A percentile compares a stretch with the other conserved stretches of the same genome.
Evolutionary conservation across 2,888 invertebrate species (phyloP).

Genomic region (Lycaena phlaeas): DNA sequence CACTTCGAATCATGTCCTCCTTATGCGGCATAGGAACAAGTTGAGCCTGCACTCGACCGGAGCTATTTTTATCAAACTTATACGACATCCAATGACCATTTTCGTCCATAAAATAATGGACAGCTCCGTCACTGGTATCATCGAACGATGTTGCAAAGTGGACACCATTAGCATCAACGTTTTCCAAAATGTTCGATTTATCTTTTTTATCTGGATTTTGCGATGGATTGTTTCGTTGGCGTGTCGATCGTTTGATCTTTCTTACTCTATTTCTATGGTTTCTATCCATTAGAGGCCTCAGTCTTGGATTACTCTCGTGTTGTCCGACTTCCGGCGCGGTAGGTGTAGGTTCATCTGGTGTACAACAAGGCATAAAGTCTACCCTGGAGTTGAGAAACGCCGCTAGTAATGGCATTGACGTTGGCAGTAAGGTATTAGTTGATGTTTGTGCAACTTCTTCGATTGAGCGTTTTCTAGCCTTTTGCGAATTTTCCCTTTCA

Average conservation of each 20-base stretch:
- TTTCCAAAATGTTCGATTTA: conserved; percentile 35
- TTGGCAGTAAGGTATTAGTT: conserved; percentile 77
- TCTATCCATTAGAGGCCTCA: conserved; percentile 62
- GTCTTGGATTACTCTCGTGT: conserved; percentile 45
- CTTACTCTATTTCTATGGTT: conserved; percentile 65
- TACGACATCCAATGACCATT: conserved; percentile 88
- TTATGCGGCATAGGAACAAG: conserved; percentile 48
- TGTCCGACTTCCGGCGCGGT: conserved; percentile 30
- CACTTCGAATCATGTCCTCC: conserved; percentile 37
- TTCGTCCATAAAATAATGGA: conserved; percentile 90
- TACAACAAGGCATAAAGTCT: conserved; percentile 65
- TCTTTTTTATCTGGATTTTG: conserved; percentile 47
- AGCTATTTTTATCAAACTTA: conserved; percentile 86
- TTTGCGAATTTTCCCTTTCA: conserved; percentile 54
- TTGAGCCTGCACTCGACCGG: conserved; percentile 61
- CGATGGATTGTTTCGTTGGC: conserved; percentile 57
- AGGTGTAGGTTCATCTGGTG: conserved; percentile 41
- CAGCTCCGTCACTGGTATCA: conserved; percentile 87
- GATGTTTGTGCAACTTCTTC: conserved; percentile 76
- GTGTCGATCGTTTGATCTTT: conserved; percentile 69
- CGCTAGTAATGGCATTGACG: conserved; percentile 75
- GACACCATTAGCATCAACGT: conserved; percentile 41
- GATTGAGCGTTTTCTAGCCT: conserved; percentile 65
- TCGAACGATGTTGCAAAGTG: conserved; percentile 87
- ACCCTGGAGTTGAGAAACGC: conserved; percentile 76